A percentile compares a stretch with the other conserved stretches of the same genome.
Evolutionary conservation across 2,888 invertebrate species (phyloP).

Genomic region (Euplexia lucipara): DNA sequence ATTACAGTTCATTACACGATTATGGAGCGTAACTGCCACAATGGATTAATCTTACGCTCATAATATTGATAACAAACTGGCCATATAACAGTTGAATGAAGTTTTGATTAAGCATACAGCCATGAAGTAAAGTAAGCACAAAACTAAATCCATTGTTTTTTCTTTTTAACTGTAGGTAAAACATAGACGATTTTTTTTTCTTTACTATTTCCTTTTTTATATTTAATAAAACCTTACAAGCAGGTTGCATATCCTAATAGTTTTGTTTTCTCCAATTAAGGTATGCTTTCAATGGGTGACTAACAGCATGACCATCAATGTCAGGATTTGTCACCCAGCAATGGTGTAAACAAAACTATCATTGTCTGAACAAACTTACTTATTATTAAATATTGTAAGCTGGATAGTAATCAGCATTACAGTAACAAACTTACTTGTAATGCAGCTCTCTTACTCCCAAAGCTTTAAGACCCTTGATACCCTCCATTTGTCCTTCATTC

Average conservation of each 20-base stretch:
- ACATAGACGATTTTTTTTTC: too few species aligned
- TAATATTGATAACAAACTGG: slow-evolving; percentile 8
- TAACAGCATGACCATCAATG: too few species aligned
- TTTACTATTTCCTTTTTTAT: too few species aligned
- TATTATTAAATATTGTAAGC: too few species aligned
- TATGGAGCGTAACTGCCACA: not conserved
- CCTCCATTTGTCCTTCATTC: slow-evolving; percentile 94
- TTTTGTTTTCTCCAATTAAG: too few species aligned
- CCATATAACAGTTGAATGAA: not conserved
- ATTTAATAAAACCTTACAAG: too few species aligned
- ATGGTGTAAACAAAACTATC: too few species aligned
- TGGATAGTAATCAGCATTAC: too few species aligned
- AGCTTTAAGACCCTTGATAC: slow-evolving; percentile 96
- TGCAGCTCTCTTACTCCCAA: slow-evolving; percentile 88
- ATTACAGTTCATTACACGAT: not conserved
- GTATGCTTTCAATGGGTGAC: too few species aligned
- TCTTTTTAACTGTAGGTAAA: not conserved
- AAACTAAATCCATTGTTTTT: not conserved
- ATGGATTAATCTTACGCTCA: not conserved
- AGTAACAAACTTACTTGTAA: slow-evolving; percentile 84
- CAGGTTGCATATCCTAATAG: too few species aligned
- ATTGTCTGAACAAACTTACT: slow-evolving; percentile 73
- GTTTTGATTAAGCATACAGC: not conserved
- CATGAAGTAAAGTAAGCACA: not conserved
- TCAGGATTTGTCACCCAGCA: too few species aligned